Evolutionary conservation across 2,888 invertebrate genomes (phyloP), one percentile per base, ranked within the genome.

Genomic region (Hypomecis atomaria): DNA sequence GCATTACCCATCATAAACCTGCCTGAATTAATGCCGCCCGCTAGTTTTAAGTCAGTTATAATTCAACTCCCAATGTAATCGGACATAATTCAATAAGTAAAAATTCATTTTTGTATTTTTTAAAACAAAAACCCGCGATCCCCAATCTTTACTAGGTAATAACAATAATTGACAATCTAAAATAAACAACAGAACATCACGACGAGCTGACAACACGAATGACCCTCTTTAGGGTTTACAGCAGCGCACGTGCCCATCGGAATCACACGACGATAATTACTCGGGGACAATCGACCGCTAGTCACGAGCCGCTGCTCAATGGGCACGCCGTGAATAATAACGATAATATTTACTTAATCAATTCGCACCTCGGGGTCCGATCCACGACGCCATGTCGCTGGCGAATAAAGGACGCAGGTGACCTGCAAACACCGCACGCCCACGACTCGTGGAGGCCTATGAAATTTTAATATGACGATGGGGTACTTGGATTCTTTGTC

Each of bases 201-300:
- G 82, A 79, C 72, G 76, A 75, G 72, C 73, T 71, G 74, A 75
- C 77, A 74, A 78, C 89, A 89, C 89, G 88, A 86, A 84, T 83
- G 81, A 83, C 84, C 86, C 85, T 87, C 84, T 80, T 87, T 87
- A 84, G 75, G 77, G 72, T 78, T 81, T 84, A 82, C 81, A 74
- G 76, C 82, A 74, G 77, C 78, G 78, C 87, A 89, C 90, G 90
- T 88, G 89, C 82, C 78, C 78, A 74, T 77, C 74, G 71, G 75
- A 81, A 77, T 77, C 84, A 87, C 89, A 89, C 88, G 88, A 89
- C 84, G 78, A 71, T 83, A 85, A 87, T 85, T 85, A 86, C 81
- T 76, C 66, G 73, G 72, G 73, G 77, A 89, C 90, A 89, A 90
- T 89, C 85, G 84, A 81, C 78, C 80, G 71, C 81, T 75, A 85